A percentile compares a stretch with the other conserved stretches of the same genome.
Evolutionary conservation across 2,797 vertebrate genomes (phyloP).

Genomic region (Hybognathus amarus): DNA sequence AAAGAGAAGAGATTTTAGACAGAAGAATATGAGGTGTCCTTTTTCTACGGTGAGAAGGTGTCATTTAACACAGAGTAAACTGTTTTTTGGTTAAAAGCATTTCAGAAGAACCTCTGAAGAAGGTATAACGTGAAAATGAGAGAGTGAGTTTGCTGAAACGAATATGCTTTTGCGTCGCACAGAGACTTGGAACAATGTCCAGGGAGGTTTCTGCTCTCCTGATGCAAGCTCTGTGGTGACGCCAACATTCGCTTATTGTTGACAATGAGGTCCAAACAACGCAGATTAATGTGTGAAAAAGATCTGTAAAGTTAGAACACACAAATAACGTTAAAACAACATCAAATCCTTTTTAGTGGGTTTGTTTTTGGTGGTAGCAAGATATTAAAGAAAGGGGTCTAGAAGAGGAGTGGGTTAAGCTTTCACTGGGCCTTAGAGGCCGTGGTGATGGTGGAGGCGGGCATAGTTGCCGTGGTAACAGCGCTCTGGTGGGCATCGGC

Average conservation of each 20-base stretch:
- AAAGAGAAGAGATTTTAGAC: conserved; percentile 50
- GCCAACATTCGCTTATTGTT: conserved; percentile 56
- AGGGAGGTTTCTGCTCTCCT: conserved; percentile 46
- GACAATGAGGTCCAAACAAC: conserved; percentile 56
- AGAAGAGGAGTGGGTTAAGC: conserved; percentile 59
- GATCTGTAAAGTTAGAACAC: conserved; percentile 52
- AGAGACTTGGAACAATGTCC: conserved; percentile 50
- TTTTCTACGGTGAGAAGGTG: conserved; percentile 80
- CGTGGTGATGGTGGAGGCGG: conserved; percentile 93
- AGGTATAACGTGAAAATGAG: conserved; percentile 61
- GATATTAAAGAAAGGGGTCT: conserved; percentile 71
- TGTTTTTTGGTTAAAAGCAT: conserved; percentile 82
- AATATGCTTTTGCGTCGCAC: conserved; percentile 50
- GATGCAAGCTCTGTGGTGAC: conserved; percentile 49
- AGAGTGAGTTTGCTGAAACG: conserved; percentile 23
- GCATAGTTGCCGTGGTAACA: conserved; percentile 84
- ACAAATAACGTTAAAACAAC: conserved; percentile 42
- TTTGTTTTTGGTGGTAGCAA: conserved; percentile 84
- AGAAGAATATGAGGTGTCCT: conserved; percentile 68
- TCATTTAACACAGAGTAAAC: conserved; percentile 86
- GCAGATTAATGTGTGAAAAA: conserved; percentile 44
- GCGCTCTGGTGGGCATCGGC: conserved; percentile 89
- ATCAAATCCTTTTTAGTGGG: conserved; percentile 69
- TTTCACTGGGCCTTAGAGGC: conserved; percentile 99
- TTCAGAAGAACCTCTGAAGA: conserved; percentile 84